Evolutionary conservation across 2,888 invertebrate species (phyloP).

Genomic region (Pollenia griseotomentosa): DNA sequence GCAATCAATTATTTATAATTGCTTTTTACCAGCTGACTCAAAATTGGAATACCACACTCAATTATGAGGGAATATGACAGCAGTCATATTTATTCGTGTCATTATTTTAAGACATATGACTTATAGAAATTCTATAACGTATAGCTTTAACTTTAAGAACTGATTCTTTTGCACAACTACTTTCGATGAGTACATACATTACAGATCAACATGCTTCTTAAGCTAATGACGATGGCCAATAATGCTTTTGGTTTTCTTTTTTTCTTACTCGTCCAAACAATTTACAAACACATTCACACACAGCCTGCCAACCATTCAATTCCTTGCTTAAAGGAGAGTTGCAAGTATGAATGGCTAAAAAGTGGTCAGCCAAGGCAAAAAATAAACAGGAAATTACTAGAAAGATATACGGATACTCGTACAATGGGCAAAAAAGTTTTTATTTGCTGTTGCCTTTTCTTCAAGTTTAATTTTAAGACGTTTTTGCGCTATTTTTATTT

Average conservation of each 20-base stretch:
- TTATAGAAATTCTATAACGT: too few species aligned
- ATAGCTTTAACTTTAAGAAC: neutral
- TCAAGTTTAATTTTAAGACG: neutral
- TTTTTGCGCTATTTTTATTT: conserved; percentile 37
- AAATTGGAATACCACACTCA: too few species aligned
- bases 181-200: too few species aligned
- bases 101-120: too few species aligned
- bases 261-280: conserved; percentile 17
- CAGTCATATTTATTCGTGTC: too few species aligned
- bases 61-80: too few species aligned
- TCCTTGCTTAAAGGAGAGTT: conserved; percentile 37
- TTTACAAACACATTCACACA: conserved; percentile 21
- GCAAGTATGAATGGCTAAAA: conserved; percentile 37
- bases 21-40: too few species aligned
- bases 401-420: neutral
- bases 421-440: conserved; percentile 6
- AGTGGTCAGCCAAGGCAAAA: conserved; percentile 47
- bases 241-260: conserved; percentile 28
- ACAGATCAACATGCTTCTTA: conserved; percentile 28
- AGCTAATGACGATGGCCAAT: conserved; percentile 52
- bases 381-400: conserved; percentile 49
- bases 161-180: conserved; percentile 10
- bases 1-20: too few species aligned
- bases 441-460: conserved; percentile 5
- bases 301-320: neutral